Evolutionary conservation across 2,113 vertebrate species (phyloP).

Genomic region (Osmerus mordax): DNA sequence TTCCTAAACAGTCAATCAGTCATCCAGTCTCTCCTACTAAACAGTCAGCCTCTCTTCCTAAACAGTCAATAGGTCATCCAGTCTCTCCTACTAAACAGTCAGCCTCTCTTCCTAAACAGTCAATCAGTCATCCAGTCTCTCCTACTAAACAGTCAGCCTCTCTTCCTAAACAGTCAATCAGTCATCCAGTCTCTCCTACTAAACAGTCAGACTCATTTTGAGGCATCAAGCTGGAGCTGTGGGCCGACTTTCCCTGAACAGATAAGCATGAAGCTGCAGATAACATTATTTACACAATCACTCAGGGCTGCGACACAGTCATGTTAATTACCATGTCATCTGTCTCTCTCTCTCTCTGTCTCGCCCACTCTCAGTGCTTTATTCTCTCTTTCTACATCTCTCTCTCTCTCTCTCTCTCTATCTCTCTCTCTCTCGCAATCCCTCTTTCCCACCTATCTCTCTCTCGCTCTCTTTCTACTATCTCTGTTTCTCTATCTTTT

Average conservation of each 20-base stretch:
- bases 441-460: no score
- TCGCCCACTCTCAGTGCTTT: background rate
- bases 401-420: no score
- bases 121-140: no score
- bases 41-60: no score
- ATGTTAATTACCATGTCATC: constrained; percentile 1
- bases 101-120: background rate
- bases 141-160: no score
- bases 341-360: background rate
- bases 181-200: background rate
- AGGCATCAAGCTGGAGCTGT: background rate
- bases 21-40: no score
- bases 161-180: background rate
- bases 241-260: background rate
- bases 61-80: no score
- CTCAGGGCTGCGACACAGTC: background rate
- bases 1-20: no score
- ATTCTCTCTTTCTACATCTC: background rate
- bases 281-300: constrained; percentile 1
- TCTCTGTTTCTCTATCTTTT: no score
- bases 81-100: no score
- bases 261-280: background rate
- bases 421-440: no score
- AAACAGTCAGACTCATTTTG: background rate
- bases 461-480: no score